phyloP scores from a whole-genome alignment of 2,888 invertebrate species.

The Teleogryllus oceanicus region DNA sequence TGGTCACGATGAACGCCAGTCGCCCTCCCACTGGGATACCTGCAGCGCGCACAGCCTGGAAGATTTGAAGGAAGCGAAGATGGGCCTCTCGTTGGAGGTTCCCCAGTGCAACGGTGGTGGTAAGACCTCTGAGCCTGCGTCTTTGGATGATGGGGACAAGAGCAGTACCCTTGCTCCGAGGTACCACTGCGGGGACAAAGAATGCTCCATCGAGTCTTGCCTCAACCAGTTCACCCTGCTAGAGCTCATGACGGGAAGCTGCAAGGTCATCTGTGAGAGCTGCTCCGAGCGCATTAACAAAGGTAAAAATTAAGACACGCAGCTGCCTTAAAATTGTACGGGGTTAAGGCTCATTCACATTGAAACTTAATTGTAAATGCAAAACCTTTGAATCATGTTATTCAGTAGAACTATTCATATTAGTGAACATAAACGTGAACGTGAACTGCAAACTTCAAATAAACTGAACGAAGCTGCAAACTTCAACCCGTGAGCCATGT shows the following conservation, averaged over 20 bases:
- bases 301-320: background rate
- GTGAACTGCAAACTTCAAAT: no score
- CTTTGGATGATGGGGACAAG: slow-evolving; percentile 41
- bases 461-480: no score
- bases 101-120: background rate
- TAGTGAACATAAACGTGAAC: no score
- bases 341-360: no score
- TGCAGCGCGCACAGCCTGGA: background rate
- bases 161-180: slow-evolving; percentile 60
- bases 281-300: slow-evolving; percentile 72
- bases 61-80: background rate
- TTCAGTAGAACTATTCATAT: no score
- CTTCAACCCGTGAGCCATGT: no score
- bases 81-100: background rate
- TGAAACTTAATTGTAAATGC: no score
- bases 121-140: background rate
- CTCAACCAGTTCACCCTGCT: slow-evolving; percentile 88
- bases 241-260: slow-evolving; percentile 86
- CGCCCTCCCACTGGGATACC: background rate
- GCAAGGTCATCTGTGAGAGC: slow-evolving; percentile 88
- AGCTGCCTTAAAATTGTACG: no score
- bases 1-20: background rate
- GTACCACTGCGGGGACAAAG: slow-evolving; percentile 70
- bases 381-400: no score
- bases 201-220: slow-evolving; percentile 83